Conservation (phyloP, 2,888 invertebrate species). For the Xestia rhomboidea region DNA sequence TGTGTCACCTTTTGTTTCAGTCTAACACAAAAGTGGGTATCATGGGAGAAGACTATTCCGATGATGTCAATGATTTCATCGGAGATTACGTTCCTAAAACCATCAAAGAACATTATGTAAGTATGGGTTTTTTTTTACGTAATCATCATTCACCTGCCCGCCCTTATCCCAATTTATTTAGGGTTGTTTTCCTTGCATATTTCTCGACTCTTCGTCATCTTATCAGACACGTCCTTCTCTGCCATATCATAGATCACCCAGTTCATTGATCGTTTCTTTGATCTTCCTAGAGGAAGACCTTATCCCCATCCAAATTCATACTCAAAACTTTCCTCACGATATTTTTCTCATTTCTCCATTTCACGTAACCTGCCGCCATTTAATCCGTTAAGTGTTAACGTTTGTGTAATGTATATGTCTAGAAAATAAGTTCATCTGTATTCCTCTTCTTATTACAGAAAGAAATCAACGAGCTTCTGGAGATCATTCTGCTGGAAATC, state of each 20-base stretch:
- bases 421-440: neutral
- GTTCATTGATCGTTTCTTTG: no score
- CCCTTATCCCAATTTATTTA: no score
- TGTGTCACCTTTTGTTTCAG: constrained; percentile 55
- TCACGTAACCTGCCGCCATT: no score
- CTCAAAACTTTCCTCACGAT: no score
- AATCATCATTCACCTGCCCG: neutral
- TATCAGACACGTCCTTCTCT: no score
- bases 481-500: constrained; percentile 53
- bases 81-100: constrained; percentile 48
- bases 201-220: no score
- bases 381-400: neutral
- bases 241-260: no score
- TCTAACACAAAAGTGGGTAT: constrained; percentile 58
- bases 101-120: constrained; percentile 49
- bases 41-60: constrained; percentile 58
- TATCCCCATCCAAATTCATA: no score
- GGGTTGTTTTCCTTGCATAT: no score
- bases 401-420: neutral
- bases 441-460: constrained; percentile 43
- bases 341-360: no score
- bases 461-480: constrained; percentile 60
- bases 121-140: neutral
- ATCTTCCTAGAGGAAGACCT: no score
- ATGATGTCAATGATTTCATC: constrained; percentile 57